Conservation (phyloP, 2,797 vertebrate genomes). For the Simalia tracyae region DNA sequence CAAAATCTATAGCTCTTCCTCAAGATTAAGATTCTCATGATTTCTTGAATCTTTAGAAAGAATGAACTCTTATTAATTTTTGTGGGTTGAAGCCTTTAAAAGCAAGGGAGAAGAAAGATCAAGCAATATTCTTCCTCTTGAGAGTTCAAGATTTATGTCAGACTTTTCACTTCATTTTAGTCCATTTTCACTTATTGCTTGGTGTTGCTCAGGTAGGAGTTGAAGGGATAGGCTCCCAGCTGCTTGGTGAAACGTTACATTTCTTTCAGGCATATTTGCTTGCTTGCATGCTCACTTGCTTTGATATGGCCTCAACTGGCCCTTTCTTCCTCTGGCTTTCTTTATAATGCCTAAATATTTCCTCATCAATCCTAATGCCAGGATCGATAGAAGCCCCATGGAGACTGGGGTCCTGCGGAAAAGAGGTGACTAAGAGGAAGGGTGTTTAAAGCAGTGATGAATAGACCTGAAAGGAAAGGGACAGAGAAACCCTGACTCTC, state of each 20-base stretch:
- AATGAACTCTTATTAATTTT: background rate
- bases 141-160: constrained; percentile 57
- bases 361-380: background rate
- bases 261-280: background rate
- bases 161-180: constrained; percentile 40
- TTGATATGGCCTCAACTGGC: background rate
- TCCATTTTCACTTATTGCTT: constrained; percentile 26
- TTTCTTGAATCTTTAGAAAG: background rate
- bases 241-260: constrained; percentile 14
- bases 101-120: constrained; percentile 50
- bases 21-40: no score
- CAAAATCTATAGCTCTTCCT: no score
- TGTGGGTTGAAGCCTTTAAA: constrained; percentile 52
- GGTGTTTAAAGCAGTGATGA: background rate
- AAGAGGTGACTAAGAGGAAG: background rate
- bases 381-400: background rate
- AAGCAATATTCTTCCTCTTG: constrained; percentile 50
- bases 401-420: background rate
- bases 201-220: constrained; percentile 8
- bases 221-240: constrained; percentile 24
- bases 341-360: background rate
- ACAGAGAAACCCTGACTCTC: background rate
- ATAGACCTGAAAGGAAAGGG: background rate
- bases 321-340: background rate
- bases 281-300: background rate